These are phyloP conservation scores for Hololepta plana DNA, from an alignment of 2,888 invertebrate genomes.

Conservation along the genomic window DNA sequence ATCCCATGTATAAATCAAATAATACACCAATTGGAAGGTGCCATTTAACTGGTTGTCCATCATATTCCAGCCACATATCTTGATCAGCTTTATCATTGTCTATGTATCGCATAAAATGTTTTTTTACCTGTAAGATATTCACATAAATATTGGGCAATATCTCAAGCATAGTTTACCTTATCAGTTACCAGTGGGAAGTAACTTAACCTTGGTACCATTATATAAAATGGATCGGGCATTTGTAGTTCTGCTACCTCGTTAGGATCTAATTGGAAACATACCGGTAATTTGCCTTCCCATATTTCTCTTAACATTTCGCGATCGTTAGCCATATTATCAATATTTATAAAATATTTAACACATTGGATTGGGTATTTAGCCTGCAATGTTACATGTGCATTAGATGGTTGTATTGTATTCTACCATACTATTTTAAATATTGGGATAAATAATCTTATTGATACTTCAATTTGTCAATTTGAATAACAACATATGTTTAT, in stretches of 20 bases:
- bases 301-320: slow-evolving; percentile 85
- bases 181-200: slow-evolving; percentile 92
- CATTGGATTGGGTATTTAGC: too few relatives aligned
- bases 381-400: too few relatives aligned
- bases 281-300: slow-evolving; percentile 90
- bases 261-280: slow-evolving; percentile 76
- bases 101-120: slow-evolving; percentile 72
- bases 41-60: slow-evolving; percentile 83
- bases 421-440: too few relatives aligned
- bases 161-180: slow-evolving; percentile 42
- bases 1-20: slow-evolving; percentile 48
- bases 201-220: slow-evolving; percentile 84
- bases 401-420: too few relatives aligned
- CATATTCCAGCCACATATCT: slow-evolving; percentile 90
- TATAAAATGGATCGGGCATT: slow-evolving; percentile 81
- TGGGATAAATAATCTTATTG: too few relatives aligned
- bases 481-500: too few relatives aligned
- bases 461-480: too few relatives aligned
- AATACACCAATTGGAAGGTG: slow-evolving; percentile 77
- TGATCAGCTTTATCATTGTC: slow-evolving; percentile 63
- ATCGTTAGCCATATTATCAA: slow-evolving; percentile 75
- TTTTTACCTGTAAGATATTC: slow-evolving; percentile 47
- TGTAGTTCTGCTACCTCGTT: slow-evolving; percentile 81
- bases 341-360: too few relatives aligned
- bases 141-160: not conserved